These are phyloP conservation scores for Carpatolechia fugitivella DNA, from an alignment of 2,888 invertebrate species.

Conservation along the genomic window DNA sequence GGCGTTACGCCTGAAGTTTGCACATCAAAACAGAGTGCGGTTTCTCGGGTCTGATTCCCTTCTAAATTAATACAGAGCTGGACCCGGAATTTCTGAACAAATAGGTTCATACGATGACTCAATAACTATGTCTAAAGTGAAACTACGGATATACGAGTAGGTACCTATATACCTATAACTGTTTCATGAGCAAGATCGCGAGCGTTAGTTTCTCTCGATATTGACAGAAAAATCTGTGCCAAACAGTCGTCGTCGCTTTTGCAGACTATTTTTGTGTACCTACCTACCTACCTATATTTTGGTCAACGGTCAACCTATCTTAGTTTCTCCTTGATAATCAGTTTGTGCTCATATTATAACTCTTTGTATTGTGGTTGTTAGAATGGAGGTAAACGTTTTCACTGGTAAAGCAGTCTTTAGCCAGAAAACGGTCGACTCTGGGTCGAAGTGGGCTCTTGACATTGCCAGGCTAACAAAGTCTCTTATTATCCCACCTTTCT, in stretches of 20 bases:
- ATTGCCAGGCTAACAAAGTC: conserved; percentile 11
- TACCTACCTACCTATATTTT: too few species aligned
- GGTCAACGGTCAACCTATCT: too few species aligned
- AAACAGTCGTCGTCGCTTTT: too few species aligned
- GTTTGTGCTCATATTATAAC: too few species aligned
- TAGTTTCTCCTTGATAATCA: too few species aligned
- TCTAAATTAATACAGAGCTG: neutral
- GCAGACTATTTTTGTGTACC: too few species aligned
- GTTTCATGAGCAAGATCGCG: too few species aligned
- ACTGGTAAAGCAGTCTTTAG: conserved; percentile 32
- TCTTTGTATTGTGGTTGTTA: too few species aligned
- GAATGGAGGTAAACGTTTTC: conserved; percentile 35
- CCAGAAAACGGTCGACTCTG: conserved; percentile 29
- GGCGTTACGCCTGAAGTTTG: neutral
- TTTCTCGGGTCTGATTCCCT: neutral
- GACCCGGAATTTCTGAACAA: neutral
- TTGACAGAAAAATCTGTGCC: too few species aligned
- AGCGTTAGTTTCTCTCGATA: too few species aligned
- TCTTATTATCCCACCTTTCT: conserved; percentile 8
- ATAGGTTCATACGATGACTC: neutral
- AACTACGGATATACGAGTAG: neutral
- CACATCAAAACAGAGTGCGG: neutral
- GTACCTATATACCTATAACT: too few species aligned
- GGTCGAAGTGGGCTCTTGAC: conserved; percentile 14
- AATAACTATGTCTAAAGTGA: neutral